Base-by-base conservation (phyloP, 2,888 invertebrate genomes). In the Luffia ferchaultella region DNA sequence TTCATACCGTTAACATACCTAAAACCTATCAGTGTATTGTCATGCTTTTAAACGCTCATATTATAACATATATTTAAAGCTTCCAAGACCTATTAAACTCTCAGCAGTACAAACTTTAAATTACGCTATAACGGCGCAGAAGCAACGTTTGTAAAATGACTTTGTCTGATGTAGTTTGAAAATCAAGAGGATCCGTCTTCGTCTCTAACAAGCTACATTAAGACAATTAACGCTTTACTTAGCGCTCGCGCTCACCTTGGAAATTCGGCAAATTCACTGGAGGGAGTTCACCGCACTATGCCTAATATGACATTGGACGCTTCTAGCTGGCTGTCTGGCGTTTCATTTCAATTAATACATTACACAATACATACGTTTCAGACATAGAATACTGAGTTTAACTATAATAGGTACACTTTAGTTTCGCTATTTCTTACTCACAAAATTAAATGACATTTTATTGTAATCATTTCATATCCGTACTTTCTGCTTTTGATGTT, bases 221-320 rank as follows among this genome's bases (percentile, higher is more conserved):
- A 70, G 71, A 73, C 73, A 76, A 76, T 76, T 76, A 76, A 70
- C 73, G 71, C 70, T 69, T 65, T 65, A 65, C 68, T 71, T 49
- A 42, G 42, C 42, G 43, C 66, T 64, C 65, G 66, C 43, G 42
- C 71, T 70, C 70, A 68, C 66, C 66, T 70, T 30, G 30, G 30
- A 30, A 30, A 30, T 30, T 30, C 30, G 30, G 30, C 30, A 30
- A 30, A 30, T 30, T 30, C 30, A 12, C 5, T 12, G 30, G 30
- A 30, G 5, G 30, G 30, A 12, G 30, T 30, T 30, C 30, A 12
- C 30, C 30, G 30, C 30, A 30, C 30, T 12, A 30, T 12, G 30
- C 5, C 30, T 30, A 30, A 30, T 30, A 12, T 12, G 30, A 30
- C 30, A 30, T 30, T 12, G 30, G 30, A 30, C n/a, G n/a, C n/a